Conservation (phyloP, 1,140 invertebrate genomes). For the Steinernema khuongi region DNA sequence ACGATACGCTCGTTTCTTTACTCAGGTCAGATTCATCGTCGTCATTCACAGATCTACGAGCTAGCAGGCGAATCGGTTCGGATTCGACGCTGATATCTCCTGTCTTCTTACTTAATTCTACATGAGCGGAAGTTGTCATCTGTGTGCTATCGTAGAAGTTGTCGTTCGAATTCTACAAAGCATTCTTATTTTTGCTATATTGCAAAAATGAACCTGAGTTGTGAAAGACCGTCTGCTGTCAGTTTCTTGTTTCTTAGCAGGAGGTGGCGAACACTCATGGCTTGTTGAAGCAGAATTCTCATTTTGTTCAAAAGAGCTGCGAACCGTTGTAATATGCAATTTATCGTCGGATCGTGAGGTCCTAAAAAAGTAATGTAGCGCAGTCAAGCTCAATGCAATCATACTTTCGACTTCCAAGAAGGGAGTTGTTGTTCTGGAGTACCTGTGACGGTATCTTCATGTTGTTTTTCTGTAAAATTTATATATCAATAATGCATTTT, state of each 20-base stretch:
- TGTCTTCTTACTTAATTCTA: neutral
- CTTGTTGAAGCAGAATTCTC: neutral
- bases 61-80: neutral
- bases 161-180: neutral
- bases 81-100: neutral
- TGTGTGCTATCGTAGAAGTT: neutral
- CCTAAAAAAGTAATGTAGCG: neutral
- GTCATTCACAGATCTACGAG: neutral
- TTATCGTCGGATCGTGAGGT: neutral
- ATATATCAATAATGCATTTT: neutral
- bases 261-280: neutral
- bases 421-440: neutral
- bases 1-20: neutral
- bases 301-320: neutral
- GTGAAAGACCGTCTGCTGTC: neutral
- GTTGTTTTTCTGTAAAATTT: neutral
- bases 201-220: neutral
- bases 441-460: neutral
- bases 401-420: neutral
- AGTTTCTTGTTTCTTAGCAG: neutral
- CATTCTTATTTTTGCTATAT: neutral
- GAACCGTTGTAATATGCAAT: neutral
- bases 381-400: neutral
- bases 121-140: neutral
- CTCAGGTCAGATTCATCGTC: neutral